Conservation (phyloP, 2,888 invertebrate species). For the Rhingia campestris region DNA sequence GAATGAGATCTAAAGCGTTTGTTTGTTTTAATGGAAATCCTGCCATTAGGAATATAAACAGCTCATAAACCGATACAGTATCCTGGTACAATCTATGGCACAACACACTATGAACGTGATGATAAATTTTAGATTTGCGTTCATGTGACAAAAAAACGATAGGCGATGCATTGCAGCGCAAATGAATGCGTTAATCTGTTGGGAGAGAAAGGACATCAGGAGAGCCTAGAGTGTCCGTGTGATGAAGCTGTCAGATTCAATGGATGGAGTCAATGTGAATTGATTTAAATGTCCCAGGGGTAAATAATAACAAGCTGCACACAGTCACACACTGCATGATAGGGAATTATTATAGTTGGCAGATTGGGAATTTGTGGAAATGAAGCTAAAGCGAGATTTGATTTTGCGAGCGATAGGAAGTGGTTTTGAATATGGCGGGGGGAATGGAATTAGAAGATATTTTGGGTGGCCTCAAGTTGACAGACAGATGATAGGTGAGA, state of each 20-base stretch:
- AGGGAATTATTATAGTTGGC: constrained; percentile 14
- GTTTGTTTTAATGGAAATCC: constrained; percentile 22
- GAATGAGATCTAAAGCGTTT: background rate
- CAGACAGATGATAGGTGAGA: no score
- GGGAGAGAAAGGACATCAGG: no score
- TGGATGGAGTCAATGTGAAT: constrained; percentile 3
- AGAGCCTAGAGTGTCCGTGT: no score
- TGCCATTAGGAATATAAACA: constrained; percentile 29
- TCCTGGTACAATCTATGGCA: background rate
- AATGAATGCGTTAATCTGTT: background rate
- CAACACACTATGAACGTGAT: background rate
- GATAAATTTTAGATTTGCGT: constrained; percentile 36
- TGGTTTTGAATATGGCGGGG: no score
- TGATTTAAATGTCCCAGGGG: constrained; percentile 2
- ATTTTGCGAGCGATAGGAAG: background rate
- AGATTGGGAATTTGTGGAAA: background rate
- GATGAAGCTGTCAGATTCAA: background rate
- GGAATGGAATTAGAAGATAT: no score
- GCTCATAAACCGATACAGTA: constrained; percentile 24
- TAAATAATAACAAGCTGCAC: background rate
- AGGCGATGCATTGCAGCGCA: background rate
- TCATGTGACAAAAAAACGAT: constrained; percentile 12
- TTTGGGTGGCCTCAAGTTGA: no score
- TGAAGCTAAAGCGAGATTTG: background rate
- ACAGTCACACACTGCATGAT: background rate